A percentile compares a stretch with the other conserved stretches of the same genome.
Evolutionary conservation across 2,797 vertebrate genomes (phyloP).

Genomic region (Scomberomorus guttatus): DNA sequence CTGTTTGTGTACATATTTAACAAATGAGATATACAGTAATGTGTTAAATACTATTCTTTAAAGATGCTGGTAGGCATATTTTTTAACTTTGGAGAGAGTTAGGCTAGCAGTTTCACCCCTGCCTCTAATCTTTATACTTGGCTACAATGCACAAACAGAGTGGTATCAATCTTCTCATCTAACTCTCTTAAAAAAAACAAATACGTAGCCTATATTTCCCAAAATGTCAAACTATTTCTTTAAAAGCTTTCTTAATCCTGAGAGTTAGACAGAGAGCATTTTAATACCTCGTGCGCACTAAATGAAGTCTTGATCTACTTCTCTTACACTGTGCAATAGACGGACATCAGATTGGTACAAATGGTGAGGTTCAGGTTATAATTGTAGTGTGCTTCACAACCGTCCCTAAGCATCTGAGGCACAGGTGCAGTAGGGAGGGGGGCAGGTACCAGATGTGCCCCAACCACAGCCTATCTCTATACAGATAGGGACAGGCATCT

Average conservation of each 20-base stretch:
- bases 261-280: background rate
- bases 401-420: conserved; percentile 67
- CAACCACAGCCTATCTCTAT: conserved; percentile 55
- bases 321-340: conserved; percentile 23
- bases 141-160: too few relatives aligned
- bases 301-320: conserved; percentile 17
- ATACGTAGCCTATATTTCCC: background rate
- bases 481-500: conserved; percentile 65
- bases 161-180: too few relatives aligned
- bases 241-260: background rate
- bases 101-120: too few relatives aligned
- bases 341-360: conserved; percentile 48
- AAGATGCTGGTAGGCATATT: too few relatives aligned
- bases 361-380: conserved; percentile 47
- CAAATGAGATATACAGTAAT: too few relatives aligned
- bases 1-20: too few relatives aligned
- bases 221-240: background rate
- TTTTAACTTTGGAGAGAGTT: too few relatives aligned
- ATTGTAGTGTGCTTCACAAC: conserved; percentile 57
- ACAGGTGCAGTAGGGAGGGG: conserved; percentile 71
- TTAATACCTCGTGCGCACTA: background rate
- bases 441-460: conserved; percentile 79
- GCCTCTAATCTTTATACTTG: too few relatives aligned
- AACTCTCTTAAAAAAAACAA: too few relatives aligned
- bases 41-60: too few relatives aligned